phyloP scores from a whole-genome alignment of 2,113 vertebrate species.

The Chaetops frenatus region DNA sequence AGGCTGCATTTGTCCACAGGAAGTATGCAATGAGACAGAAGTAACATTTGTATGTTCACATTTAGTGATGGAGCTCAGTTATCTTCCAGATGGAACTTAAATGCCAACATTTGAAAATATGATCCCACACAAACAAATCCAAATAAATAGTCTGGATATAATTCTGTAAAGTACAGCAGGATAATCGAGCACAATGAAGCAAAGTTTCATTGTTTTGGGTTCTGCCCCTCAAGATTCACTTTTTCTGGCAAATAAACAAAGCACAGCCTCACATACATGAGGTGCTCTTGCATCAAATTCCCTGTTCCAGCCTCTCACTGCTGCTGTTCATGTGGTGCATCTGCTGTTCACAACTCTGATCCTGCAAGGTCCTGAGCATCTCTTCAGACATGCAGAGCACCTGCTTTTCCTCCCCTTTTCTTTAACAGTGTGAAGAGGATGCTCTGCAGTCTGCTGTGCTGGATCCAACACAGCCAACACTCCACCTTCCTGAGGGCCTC shows the following conservation, averaged over 20 bases:
- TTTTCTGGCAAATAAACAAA: not conserved
- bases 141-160: not conserved
- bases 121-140: not conserved
- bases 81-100: slow-evolving; percentile 32
- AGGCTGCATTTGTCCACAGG: not conserved
- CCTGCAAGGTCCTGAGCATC: not conserved
- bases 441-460: not conserved
- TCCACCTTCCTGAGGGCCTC: not conserved
- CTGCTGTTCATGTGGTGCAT: not conserved
- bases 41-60: not conserved
- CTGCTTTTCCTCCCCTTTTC: not conserved
- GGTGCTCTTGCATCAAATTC: not conserved
- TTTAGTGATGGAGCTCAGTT: not conserved
- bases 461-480: not conserved
- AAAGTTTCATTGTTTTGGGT: not conserved
- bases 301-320: not conserved
- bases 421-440: not conserved
- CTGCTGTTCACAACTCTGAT: not conserved
- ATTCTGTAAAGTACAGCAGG: not conserved
- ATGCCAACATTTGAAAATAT: not conserved
- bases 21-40: not conserved
- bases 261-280: rapidly evolving
- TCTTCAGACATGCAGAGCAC: not conserved
- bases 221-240: not conserved
- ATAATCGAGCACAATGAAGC: not conserved